These are phyloP conservation scores for Campoplex capitator DNA, from an alignment of 2,888 invertebrate species.

Conservation along the genomic window DNA sequence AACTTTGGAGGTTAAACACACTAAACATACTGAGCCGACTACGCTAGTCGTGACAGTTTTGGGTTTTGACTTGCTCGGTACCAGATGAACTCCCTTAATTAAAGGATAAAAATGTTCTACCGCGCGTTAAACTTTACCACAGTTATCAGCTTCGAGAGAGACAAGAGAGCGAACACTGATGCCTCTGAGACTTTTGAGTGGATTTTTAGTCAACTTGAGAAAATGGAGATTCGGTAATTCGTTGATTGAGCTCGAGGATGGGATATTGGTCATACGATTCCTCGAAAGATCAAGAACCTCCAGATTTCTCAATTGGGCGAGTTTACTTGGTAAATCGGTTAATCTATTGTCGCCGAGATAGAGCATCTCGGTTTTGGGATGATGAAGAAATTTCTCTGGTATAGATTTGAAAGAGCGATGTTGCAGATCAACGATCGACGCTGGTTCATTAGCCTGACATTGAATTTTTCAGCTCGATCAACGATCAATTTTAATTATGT, in stretches of 20 bases:
- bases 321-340: constrained; percentile 84
- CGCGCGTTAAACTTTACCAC: constrained; percentile 31
- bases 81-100: too few relatives aligned
- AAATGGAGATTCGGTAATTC: constrained; percentile 33
- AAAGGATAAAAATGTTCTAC: too few relatives aligned
- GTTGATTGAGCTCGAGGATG: constrained; percentile 35
- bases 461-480: constrained; percentile 5
- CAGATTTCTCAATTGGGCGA: constrained; percentile 86
- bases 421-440: constrained; percentile 29
- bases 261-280: constrained; percentile 87
- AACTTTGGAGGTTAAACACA: too few relatives aligned
- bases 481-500: not conserved
- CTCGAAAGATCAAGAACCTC: constrained; percentile 87
- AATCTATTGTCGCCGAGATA: constrained; percentile 86
- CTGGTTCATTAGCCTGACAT: constrained; percentile 26
- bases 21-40: too few relatives aligned
- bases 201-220: constrained; percentile 53
- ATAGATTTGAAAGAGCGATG: constrained; percentile 18
- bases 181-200: constrained; percentile 45
- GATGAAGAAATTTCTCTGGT: constrained; percentile 5
- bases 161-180: constrained; percentile 29
- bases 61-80: too few relatives aligned
- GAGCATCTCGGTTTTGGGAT: constrained; percentile 71
- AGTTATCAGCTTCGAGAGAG: constrained; percentile 39
- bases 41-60: too few relatives aligned